Evolutionary conservation across 2,888 invertebrate species (phyloP).

Genomic region (Octodonta nipae): DNA sequence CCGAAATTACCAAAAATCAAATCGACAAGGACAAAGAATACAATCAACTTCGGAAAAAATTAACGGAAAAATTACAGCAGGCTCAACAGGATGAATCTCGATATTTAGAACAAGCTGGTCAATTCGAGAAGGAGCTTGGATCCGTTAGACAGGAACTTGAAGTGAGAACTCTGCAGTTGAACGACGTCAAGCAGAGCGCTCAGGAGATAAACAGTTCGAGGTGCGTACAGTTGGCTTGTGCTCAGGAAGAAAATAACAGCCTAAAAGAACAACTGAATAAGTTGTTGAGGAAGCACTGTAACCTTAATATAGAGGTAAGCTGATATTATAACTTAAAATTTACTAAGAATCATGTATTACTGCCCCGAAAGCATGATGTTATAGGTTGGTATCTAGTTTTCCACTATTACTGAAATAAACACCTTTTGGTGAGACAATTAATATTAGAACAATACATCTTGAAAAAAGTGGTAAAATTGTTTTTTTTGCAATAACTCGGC

Average conservation of each 20-base stretch:
- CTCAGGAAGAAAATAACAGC: constrained; percentile 24
- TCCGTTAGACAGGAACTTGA: constrained; percentile 17
- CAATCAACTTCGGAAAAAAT: constrained; percentile 14
- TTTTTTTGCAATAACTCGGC: no score
- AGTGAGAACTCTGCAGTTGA: constrained; percentile 16
- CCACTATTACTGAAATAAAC: no score
- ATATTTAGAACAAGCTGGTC: constrained; percentile 13
- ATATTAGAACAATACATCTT: no score
- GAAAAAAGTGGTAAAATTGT: no score
- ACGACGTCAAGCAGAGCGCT: constrained; percentile 17
- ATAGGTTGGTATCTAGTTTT: no score
- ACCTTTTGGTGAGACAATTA: no score
- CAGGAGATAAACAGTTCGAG: constrained; percentile 17
- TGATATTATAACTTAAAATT: no score
- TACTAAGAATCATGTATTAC: no score
- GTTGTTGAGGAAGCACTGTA: constrained; percentile 21
- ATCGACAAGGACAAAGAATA: constrained; percentile 18
- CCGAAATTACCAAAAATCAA: constrained; percentile 12
- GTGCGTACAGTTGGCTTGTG: constrained; percentile 18
- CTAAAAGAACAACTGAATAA: constrained; percentile 26
- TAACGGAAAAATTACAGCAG: constrained; percentile 18
- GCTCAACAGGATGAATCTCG: constrained; percentile 12
- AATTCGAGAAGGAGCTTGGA: constrained; percentile 19
- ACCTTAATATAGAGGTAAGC: constrained; percentile 25
- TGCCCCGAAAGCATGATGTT: no score